Evolutionary conservation across 1,140 invertebrate genomes (phyloP).

Genomic region (Eufriesea mexicana): DNA sequence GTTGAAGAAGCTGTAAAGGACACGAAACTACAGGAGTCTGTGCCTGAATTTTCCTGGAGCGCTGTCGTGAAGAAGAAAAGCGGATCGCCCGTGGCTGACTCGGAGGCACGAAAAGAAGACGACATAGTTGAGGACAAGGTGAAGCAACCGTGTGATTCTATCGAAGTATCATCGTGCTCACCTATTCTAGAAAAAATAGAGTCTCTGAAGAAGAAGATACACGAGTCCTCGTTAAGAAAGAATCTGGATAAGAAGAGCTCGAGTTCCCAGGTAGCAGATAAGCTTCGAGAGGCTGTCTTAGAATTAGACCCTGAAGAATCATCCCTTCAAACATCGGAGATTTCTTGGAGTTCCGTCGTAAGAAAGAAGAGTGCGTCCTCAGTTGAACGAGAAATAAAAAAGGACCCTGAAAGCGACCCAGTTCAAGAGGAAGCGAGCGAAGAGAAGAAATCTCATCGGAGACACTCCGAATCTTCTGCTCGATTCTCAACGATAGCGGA

Average conservation of each 20-base stretch:
- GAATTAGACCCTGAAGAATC: neutral
- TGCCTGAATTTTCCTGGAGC: conserved; percentile 68
- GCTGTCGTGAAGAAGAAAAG: conserved; percentile 66
- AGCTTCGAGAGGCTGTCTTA: conserved; percentile 44
- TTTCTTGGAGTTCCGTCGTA: conserved; percentile 72
- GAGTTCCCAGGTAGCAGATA: conserved; percentile 24
- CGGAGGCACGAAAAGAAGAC: conserved; percentile 31
- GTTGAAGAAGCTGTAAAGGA: conserved; percentile 32
- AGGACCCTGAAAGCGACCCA: conserved; percentile 37
- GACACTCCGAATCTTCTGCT: conserved; percentile 2
- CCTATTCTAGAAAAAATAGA: neutral
- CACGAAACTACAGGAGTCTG: neutral
- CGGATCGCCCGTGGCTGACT: neutral
- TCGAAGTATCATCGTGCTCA: neutral
- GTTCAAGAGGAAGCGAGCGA: conserved; percentile 31
- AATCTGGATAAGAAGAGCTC: conserved; percentile 13
- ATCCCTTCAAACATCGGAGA: conserved; percentile 1
- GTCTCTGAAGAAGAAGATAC: neutral
- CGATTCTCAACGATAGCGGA: conserved; percentile 7
- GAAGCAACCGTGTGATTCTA: neutral
- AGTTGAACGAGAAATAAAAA: neutral
- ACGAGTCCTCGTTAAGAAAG: neutral
- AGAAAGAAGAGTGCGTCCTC: conserved; percentile 55
- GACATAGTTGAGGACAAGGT: conserved; percentile 11
- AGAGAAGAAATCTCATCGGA: neutral